Conservation (phyloP, 2,888 invertebrate species). For the Cyaniris semiargus region DNA sequence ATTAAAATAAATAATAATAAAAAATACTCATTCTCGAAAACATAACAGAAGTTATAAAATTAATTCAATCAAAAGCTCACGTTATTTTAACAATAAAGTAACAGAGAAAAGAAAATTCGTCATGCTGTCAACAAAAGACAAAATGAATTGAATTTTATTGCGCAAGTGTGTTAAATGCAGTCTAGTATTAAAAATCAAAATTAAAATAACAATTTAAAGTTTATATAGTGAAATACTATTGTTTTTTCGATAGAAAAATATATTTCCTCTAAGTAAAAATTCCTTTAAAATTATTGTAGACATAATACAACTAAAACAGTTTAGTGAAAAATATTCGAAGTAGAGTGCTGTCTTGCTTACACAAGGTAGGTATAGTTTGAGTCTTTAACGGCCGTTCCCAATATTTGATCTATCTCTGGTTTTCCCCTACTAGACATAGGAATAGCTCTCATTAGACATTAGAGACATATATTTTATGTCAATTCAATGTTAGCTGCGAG, state of each 20-base stretch:
- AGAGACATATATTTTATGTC: no score
- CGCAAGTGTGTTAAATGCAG: not conserved
- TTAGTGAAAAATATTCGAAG: no score
- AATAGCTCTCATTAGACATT: no score
- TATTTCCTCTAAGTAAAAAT: no score
- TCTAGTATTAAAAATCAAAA: not conserved
- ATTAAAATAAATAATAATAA: constrained; percentile 45
- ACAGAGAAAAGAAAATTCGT: not conserved
- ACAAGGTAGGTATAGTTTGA: no score
- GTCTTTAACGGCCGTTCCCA: no score
- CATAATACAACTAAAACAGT: no score
- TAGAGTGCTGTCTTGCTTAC: no score
- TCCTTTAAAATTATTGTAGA: no score
- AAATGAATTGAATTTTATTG: not conserved
- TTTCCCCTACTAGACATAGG: no score
- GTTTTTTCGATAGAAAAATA: not conserved
- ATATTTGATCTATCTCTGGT: no score
- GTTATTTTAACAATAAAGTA: not conserved
- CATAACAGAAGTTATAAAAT: not conserved
- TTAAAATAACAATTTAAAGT: not conserved
- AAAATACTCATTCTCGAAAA: constrained; percentile 24
- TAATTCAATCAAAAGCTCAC: not conserved
- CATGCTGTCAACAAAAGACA: not conserved
- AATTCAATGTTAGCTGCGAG: no score
- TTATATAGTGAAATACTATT: not conserved